A percentile compares a stretch with the other conserved stretches of the same genome.
Evolutionary conservation across 2,113 vertebrate species (phyloP).

Genomic region (Phycodurus eques): DNA sequence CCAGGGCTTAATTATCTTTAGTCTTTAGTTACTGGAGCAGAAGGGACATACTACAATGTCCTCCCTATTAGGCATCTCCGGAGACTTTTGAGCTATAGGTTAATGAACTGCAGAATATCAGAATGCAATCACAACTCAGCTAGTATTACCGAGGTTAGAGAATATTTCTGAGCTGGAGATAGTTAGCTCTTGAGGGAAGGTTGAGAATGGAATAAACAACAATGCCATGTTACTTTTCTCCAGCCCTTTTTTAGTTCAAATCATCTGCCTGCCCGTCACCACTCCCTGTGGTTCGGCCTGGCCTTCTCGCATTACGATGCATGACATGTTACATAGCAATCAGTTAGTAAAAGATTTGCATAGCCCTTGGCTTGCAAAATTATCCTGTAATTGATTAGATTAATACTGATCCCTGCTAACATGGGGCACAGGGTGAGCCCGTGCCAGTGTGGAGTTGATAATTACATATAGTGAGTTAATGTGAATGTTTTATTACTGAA

Average conservation of each 20-base stretch:
- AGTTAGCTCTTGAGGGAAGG: constrained; percentile 47
- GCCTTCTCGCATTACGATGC: constrained; percentile 65
- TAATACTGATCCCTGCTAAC: constrained; percentile 72
- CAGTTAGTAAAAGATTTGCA: constrained; percentile 68
- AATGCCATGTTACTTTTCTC: constrained; percentile 28
- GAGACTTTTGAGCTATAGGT: constrained; percentile 73
- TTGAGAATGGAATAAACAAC: constrained; percentile 59
- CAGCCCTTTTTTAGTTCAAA: constrained; percentile 47
- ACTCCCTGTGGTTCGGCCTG: constrained; percentile 38
- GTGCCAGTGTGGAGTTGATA: constrained; percentile 47
- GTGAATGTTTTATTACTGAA: constrained; percentile 49
- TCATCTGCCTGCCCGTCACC: constrained; percentile 34
- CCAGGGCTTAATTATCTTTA: constrained; percentile 72
- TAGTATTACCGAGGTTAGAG: constrained; percentile 53
- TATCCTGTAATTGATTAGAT: constrained; percentile 76
- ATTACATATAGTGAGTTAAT: constrained; percentile 49
- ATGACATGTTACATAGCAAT: constrained; percentile 44
- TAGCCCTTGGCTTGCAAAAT: constrained; percentile 73
- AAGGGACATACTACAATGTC: constrained; percentile 57
- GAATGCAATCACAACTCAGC: constrained; percentile 64
- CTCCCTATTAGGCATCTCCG: constrained; percentile 70
- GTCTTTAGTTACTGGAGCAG: constrained; percentile 65
- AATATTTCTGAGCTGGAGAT: constrained; percentile 41
- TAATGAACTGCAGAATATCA: constrained; percentile 73
- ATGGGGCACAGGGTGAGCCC: constrained; percentile 49